These are phyloP conservation scores for Apeltes quadracus DNA, from an alignment of 2,113 vertebrate genomes.

Conservation along the genomic window DNA sequence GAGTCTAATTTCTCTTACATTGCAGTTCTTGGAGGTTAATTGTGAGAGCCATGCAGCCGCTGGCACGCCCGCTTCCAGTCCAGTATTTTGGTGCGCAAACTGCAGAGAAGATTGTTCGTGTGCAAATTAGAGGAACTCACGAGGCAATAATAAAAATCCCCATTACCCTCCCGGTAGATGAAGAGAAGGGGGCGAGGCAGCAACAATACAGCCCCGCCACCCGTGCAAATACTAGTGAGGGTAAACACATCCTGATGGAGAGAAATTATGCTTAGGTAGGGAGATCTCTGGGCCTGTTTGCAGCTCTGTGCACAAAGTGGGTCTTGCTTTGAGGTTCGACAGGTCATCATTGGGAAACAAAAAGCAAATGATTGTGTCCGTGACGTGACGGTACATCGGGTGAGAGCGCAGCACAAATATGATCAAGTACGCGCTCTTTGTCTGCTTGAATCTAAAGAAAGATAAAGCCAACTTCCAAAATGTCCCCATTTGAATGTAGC, in stretches of 20 bases:
- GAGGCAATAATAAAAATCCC: conserved; percentile 54
- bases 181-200: conserved; percentile 30
- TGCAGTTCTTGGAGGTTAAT: conserved; percentile 75
- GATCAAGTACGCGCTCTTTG: not conserved
- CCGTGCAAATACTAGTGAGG: conserved; percentile 54
- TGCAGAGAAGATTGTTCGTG: conserved; percentile 46
- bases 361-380: not conserved
- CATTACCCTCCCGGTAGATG: conserved; percentile 50
- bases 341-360: not conserved
- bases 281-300: conserved; percentile 17
- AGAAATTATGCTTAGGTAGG: conserved; percentile 8
- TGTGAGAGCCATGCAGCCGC: conserved; percentile 55
- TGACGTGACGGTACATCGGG: not conserved
- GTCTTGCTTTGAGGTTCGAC: not conserved
- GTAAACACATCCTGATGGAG: conserved; percentile 40
- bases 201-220: conserved; percentile 24
- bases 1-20: conserved; percentile 69
- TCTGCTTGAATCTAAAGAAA: not conserved
- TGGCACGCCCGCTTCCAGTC: conserved; percentile 54
- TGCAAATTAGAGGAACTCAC: conserved; percentile 58
- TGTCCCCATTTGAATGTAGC: not conserved
- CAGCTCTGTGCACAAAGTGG: not conserved
- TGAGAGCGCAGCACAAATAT: not conserved
- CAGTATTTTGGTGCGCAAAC: conserved; percentile 53
- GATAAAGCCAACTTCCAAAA: not conserved